A percentile compares a stretch with the other conserved stretches of the same genome.
Evolutionary conservation across 2,797 vertebrate genomes (phyloP).

Genomic region (Hoplostethus mediterraneus): DNA sequence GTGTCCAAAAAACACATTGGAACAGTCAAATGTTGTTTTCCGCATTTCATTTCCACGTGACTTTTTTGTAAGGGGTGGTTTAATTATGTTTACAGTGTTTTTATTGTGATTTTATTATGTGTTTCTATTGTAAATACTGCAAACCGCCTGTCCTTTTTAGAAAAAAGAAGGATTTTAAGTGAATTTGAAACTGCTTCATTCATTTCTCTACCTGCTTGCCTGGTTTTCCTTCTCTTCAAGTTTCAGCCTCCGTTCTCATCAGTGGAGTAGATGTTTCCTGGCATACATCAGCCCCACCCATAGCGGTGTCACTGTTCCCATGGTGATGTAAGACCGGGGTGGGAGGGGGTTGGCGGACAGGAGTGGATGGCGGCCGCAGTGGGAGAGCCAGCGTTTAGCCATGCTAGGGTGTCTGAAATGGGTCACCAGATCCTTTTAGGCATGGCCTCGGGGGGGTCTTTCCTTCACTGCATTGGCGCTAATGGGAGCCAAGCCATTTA

Average conservation of each 20-base stretch:
- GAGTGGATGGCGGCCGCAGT: conserved; percentile 31
- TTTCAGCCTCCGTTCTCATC: conserved; percentile 25
- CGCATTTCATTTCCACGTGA: too few relatives aligned
- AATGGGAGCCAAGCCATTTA: conserved; percentile 61
- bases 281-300: conserved; percentile 34
- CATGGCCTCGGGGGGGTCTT: conserved; percentile 13
- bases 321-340: conserved; percentile 36
- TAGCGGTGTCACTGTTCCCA: conserved; percentile 67
- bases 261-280: conserved; percentile 33
- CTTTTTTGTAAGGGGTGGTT: too few relatives aligned
- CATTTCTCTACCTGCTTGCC: not conserved
- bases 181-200: not conserved
- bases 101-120: not conserved
- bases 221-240: conserved; percentile 1
- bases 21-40: too few relatives aligned
- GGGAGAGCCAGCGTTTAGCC: conserved; percentile 38
- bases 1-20: too few relatives aligned
- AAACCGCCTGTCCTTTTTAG: conserved; percentile 8
- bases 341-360: conserved; percentile 26
- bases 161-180: not conserved
- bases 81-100: too few relatives aligned
- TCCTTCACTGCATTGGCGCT: conserved; percentile 26
- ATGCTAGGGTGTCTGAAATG: conserved; percentile 68
- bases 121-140: not conserved
- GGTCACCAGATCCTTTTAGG: conserved; percentile 63